phyloP scores from a whole-genome alignment of 2,113 vertebrate species.

The Motacilla alba region DNA sequence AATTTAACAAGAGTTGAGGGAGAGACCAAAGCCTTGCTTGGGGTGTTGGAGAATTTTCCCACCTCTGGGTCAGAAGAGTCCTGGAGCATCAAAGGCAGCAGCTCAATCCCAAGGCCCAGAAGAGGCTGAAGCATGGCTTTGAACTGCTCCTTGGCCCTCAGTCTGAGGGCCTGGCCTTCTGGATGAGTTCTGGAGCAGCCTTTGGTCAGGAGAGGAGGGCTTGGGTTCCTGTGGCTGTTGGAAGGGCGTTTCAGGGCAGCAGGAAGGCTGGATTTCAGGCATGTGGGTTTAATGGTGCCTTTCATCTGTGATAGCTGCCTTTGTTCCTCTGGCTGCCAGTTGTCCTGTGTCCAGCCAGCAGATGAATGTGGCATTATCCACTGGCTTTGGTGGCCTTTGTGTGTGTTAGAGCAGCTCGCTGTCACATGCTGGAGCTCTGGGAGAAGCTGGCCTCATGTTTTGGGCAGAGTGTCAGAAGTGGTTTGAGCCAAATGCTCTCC shows the following conservation, averaged over 20 bases:
- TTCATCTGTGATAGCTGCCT: conserved; percentile 30
- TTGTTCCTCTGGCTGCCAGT: conserved; percentile 21
- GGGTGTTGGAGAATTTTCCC: background rate
- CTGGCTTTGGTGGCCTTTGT: conserved; percentile 28
- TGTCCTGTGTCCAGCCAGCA: background rate
- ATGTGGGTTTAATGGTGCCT: background rate
- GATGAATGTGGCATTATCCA: conserved; percentile 43
- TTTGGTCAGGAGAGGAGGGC: conserved; percentile 9
- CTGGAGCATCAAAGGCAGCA: background rate
- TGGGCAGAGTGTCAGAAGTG: background rate
- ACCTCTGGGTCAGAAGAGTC: conserved; percentile 12
- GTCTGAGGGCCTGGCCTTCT: background rate
- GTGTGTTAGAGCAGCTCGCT: background rate
- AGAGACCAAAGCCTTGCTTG: background rate
- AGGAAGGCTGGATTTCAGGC: background rate
- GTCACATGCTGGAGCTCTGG: conserved; percentile 48
- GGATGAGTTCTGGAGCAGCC: background rate
- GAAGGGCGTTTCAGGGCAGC: background rate
- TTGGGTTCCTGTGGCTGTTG: background rate
- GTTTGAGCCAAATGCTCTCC: conserved; percentile 14
- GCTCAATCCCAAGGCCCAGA: background rate
- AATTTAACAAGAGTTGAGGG: background rate
- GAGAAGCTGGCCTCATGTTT: conserved; percentile 12
- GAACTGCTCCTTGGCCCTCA: background rate
- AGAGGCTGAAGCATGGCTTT: background rate